Evolutionary conservation across 2,888 invertebrate species (phyloP).

Genomic region (Chydorus sphaericus): DNA sequence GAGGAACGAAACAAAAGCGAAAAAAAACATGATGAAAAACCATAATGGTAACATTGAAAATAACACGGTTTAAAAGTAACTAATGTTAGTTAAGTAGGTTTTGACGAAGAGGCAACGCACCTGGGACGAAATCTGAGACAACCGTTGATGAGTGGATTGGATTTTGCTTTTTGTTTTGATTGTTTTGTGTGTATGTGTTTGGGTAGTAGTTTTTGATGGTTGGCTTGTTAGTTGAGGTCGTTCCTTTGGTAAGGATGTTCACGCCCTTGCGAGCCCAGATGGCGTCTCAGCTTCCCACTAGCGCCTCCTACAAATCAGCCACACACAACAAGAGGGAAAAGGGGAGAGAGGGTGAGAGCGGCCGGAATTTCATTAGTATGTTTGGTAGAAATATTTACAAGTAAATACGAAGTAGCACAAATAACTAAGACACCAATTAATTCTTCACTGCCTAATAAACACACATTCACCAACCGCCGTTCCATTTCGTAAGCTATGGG

Average conservation of each 20-base stretch:
- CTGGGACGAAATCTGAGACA: slow-evolving; percentile 4
- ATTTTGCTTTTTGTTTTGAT: neutral
- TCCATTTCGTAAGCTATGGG: too few relatives aligned
- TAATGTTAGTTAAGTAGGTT: neutral
- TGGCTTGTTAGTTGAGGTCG: slow-evolving; percentile 37
- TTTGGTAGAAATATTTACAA: too few relatives aligned
- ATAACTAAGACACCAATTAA: too few relatives aligned
- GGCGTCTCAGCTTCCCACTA: slow-evolving; percentile 66
- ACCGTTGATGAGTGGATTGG: neutral
- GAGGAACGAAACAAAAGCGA: too few relatives aligned
- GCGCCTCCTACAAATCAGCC: slow-evolving; percentile 47
- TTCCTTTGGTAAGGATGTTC: slow-evolving; percentile 98
- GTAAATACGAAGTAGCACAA: too few relatives aligned
- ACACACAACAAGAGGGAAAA: too few relatives aligned
- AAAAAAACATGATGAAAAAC: too few relatives aligned
- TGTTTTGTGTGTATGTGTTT: neutral
- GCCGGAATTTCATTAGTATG: slow-evolving; percentile 6
- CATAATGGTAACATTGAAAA: too few relatives aligned
- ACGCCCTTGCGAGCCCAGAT: slow-evolving; percentile 65
- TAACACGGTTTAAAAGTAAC: neutral
- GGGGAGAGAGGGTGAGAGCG: slow-evolving; percentile 7
- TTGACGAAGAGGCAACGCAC: slow-evolving; percentile 6
- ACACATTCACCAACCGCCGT: too few relatives aligned
- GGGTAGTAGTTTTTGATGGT: slow-evolving; percentile 1
- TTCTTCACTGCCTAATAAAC: too few relatives aligned